phyloP scores from a whole-genome alignment of 2,113 vertebrate species.

The Eublepharis macularius region DNA sequence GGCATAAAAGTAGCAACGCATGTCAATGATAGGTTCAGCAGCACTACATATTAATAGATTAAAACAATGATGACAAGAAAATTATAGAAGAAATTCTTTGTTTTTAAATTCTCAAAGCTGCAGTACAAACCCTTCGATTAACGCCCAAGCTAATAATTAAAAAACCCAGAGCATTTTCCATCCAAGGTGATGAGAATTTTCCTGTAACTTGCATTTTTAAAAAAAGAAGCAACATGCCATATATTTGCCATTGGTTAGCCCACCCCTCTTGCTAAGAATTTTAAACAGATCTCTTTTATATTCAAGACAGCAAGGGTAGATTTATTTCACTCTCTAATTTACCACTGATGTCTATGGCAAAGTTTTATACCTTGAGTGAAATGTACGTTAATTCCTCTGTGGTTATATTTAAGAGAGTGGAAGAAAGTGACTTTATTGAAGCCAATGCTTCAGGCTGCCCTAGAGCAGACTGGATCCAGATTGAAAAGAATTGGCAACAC shows the following conservation, averaged over 20 bases:
- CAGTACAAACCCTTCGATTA: not conserved
- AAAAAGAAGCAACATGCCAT: not conserved
- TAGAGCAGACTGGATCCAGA: constrained; percentile 66
- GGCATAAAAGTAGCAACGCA: not conserved
- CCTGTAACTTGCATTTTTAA: not conserved
- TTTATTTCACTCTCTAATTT: constrained; percentile 68
- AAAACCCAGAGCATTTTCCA: not conserved
- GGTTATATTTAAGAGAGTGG: constrained; percentile 50
- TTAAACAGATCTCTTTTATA: constrained; percentile 42
- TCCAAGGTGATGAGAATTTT: not conserved
- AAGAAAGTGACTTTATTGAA: constrained; percentile 61
- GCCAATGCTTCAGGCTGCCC: constrained; percentile 72
- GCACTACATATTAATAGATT: not conserved
- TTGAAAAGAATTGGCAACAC: constrained; percentile 74
- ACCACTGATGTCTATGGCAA: constrained; percentile 60
- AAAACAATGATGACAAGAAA: not conserved
- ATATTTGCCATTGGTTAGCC: not conserved
- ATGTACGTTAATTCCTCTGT: constrained; percentile 62
- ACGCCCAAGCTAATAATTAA: not conserved
- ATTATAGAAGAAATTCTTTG: not conserved
- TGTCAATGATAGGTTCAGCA: not conserved
- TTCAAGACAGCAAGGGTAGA: constrained; percentile 57
- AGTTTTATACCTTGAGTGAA: constrained; percentile 63
- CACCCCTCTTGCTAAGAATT: constrained; percentile 54
- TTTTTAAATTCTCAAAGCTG: not conserved